Evolutionary conservation across 2,888 invertebrate species (phyloP).

Genomic region (Corythucha ciliata): DNA sequence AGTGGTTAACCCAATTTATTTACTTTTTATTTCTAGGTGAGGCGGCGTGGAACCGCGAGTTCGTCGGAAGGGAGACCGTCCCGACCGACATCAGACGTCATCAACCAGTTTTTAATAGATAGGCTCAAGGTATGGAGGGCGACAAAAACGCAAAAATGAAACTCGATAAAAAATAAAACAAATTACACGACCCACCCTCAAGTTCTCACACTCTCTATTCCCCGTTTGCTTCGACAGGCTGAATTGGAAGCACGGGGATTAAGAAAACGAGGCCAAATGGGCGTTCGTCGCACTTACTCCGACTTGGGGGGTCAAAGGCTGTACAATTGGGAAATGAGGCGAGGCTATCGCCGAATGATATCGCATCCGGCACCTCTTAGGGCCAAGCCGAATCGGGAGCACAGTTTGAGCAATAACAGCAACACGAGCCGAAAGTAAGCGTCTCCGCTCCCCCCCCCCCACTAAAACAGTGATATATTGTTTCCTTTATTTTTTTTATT

Average conservation of each 20-base stretch:
- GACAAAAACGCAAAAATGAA: too few relatives aligned
- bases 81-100: constrained; percentile 50
- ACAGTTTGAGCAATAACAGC: constrained; percentile 24
- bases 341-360: constrained; percentile 46
- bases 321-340: constrained; percentile 47
- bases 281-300: constrained; percentile 49
- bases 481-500: constrained; percentile 4
- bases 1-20: too few relatives aligned
- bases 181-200: neutral
- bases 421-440: too few relatives aligned
- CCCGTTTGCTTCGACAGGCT: constrained; percentile 41
- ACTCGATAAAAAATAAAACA: neutral
- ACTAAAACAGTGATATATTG: neutral
- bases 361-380: constrained; percentile 45
- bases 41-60: constrained; percentile 39
- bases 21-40: constrained; percentile 27
- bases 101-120: constrained; percentile 51
- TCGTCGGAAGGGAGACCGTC: constrained; percentile 40
- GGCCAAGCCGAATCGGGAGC: constrained; percentile 40
- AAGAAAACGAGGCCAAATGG: constrained; percentile 40
- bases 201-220: neutral
- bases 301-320: constrained; percentile 50
- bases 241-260: constrained; percentile 46
- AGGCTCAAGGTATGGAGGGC: constrained; percentile 50
- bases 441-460: too few relatives aligned